Evolutionary conservation across 2,888 invertebrate species (phyloP), one percentile per base, ranked within the genome.

Genomic region (Orthosia gothica): DNA sequence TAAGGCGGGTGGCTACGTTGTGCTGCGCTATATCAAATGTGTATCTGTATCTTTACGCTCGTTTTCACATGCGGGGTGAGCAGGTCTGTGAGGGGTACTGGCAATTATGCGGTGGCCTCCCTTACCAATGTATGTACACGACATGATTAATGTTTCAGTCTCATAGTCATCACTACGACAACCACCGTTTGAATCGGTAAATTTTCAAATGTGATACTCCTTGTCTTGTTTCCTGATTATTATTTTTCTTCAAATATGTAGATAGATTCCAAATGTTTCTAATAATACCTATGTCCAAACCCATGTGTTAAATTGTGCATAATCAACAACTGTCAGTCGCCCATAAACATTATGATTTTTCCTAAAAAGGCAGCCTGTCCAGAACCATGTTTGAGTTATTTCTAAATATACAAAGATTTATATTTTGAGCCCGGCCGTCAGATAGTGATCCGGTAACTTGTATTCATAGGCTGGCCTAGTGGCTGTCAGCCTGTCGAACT

Each of bases 381-480:
- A 55, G 20, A 23, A n/a, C 26, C 16, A 9, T 20, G 45, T 66
- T 23, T 61, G n/a, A 62, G 47, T 47, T 52, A 79, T 64, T 62
- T 32, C 16, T 47, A 68, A 79, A 68, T 52, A 79, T 75, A 62
- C 23, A 62, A 13, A 70, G 45, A 47, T 61, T 74, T 57, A 68
- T 83, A 79, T 77, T 80, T 66, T 61, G 85, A 88, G 84, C 90
- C 89, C 88, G 88, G 88, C 89, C 83, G 87, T 84, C 87, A 65
- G 72, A 76, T 70, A 75, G 86, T 87, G 89, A 91, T 92, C 89
- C 85, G 90, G 89, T 85, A 90, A 92, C 92, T 93, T 93, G 91
- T 93, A 93, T 93, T 92, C 92, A 91, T 90, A 90, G 91, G 79
- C 87, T 86, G 88, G 89, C 87, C 89, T 87, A 89, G 88, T 85